Evolutionary conservation across 2,888 invertebrate species (phyloP), one percentile per base, ranked within the genome.

Genomic region (Calephelis perditalis): DNA sequence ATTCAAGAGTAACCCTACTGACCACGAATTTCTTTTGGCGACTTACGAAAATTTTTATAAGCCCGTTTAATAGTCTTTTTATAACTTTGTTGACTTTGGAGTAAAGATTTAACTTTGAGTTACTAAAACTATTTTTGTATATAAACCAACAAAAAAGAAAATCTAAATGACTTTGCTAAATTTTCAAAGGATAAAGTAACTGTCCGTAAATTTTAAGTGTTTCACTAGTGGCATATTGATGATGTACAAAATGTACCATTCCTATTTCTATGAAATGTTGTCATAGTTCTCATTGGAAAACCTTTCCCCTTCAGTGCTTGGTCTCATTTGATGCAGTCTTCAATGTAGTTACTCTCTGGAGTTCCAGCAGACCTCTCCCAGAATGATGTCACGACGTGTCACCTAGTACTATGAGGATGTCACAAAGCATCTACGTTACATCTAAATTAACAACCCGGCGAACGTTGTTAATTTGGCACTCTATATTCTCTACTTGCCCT

Each of bases 241-340:
- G n/a, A 46, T n/a, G n/a, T n/a, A n/a, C 46, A 46, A 58, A 45
- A 10, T 47, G 58, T 58, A 58, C 58, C 26, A 26, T 26, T 26
- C 26, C 26, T 26, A 26, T 26, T 26, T 26, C 26, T 26, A 26
- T 26, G 4, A 26, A 26, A 26, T 26, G 26, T 3, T 15, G 2
- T 58, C 47, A 47, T 36, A 45, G 47, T 58, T 58, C 7, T 58
- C 35, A 58, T 36, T 58, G 9, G 35, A 6, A 56, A 45, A 45
- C 58, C 12, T 47, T 47, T 26, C 11, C 56, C 11, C 56, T 12
- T 7, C n/a, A n/a, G n/a, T 15, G 4, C 26, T 26, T 52, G 7
- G 6, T 12, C 26, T 26, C 26, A 3, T 26, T 12, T 6, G 26
- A 7, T 55, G 3, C 37, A 55, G 55, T 7, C 10, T 46, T 7